phyloP scores from a whole-genome alignment of 2,113 vertebrate genomes.

The Okapia johnstoni region DNA sequence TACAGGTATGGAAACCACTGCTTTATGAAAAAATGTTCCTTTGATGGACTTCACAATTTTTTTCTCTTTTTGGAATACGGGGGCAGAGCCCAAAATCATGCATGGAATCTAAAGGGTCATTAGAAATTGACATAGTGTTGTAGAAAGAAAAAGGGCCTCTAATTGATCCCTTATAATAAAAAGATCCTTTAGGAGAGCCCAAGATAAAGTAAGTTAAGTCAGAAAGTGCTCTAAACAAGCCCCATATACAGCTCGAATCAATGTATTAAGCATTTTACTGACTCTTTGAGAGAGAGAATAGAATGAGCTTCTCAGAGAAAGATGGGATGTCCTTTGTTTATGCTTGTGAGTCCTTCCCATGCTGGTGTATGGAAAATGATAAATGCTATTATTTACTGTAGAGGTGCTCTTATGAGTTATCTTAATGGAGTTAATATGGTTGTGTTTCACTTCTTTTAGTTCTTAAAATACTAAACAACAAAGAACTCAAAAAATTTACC shows the following conservation, averaged over 20 bases:
- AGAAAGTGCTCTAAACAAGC: background rate
- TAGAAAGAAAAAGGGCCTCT: background rate
- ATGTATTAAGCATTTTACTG: background rate
- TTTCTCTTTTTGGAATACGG: background rate
- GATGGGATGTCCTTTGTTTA: background rate
- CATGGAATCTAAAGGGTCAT: background rate
- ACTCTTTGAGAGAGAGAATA: background rate
- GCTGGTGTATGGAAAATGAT: background rate
- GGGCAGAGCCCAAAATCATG: background rate
- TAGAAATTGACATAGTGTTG: background rate
- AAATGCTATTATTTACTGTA: background rate
- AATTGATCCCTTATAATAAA: background rate
- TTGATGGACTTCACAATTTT: background rate
- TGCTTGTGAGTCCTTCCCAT: background rate
- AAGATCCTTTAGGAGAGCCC: background rate
- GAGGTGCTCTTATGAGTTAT: background rate
- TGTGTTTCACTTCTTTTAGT: conserved; percentile 21
- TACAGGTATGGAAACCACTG: background rate
- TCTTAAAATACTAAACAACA: background rate
- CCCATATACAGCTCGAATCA: background rate
- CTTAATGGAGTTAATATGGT: background rate
- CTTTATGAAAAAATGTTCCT: background rate
- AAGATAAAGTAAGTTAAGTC: background rate
- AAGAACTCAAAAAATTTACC: background rate
- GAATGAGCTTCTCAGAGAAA: background rate